A percentile compares a stretch with the other conserved stretches of the same genome.
Conservation (phyloP, 1,140 invertebrate species). For the Polyergus mexicanus region DNA sequence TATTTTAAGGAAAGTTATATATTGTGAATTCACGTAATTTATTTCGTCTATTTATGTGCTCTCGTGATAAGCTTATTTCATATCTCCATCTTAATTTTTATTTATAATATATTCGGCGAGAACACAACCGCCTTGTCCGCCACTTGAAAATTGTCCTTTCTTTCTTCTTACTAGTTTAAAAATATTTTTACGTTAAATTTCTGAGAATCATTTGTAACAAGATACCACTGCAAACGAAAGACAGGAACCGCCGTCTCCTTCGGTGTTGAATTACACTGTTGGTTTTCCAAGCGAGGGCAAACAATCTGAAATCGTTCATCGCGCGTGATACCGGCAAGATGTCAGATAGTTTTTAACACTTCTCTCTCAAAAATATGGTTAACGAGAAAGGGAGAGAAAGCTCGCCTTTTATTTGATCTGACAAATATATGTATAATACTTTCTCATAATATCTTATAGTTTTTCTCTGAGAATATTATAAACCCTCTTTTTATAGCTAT, state of each 20-base stretch:
- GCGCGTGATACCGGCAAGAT: too few relatives aligned
- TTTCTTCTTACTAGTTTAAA: constrained; percentile 70
- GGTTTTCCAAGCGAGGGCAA: background rate
- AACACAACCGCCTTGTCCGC: too few relatives aligned
- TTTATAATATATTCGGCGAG: constrained; percentile 5
- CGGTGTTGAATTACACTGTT: constrained; percentile 70
- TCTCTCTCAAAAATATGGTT: background rate
- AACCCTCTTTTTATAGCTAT: too few relatives aligned
- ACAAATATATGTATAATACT: background rate
- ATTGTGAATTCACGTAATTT: constrained; percentile 25
- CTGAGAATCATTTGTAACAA: constrained; percentile 74
- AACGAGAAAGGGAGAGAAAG: background rate
- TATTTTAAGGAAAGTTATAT: background rate
- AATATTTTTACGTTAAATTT: constrained; percentile 77
- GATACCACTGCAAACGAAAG: constrained; percentile 71
- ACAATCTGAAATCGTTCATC: constrained; percentile 18
- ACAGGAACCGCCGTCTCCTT: constrained; percentile 19
- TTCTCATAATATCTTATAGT: too few relatives aligned
- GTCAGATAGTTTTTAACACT: constrained; percentile 34
- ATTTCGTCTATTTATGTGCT: constrained; percentile 30
- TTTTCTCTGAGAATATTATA: too few relatives aligned
- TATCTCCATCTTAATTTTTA: background rate
- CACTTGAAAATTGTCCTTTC: constrained; percentile 41
- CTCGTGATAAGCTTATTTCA: constrained; percentile 33
- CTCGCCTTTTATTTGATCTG: background rate